Evolutionary conservation across 1,140 invertebrate genomes (phyloP), one percentile per base, ranked within the genome.

Genomic region (Centruroides vittatus): DNA sequence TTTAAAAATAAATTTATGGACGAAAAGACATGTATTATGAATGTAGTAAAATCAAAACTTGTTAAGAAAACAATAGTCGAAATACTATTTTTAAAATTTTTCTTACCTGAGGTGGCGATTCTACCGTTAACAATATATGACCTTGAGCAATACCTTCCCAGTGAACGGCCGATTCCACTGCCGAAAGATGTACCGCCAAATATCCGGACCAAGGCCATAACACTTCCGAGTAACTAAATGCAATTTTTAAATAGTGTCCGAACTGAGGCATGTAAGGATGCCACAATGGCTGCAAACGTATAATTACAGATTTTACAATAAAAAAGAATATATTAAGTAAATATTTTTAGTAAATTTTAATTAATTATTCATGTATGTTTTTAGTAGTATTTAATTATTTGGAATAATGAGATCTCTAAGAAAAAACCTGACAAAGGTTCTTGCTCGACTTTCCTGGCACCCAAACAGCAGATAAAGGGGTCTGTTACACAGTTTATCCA

Each of bases 121-220:
- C 86, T 35, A 98, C 78, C 0, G 85, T 86, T 23, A 97, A 70
- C 57, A 84, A 84, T 53, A 98, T 80, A 70, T 90, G 86, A 34
- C 93, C 93, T 76, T 86, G 82, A 36, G 82, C 84, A 57, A 84
- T 77, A 34, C 86, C 85, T 69, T 93, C 87, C 78, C 85, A 93
- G 57, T 82, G 76, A 4, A 80, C 80, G 8, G 85, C 88, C 52
- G 74, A 75, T 65, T 80, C 75, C 3, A 78, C 68, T 0, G 88
- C 86, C 4, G 78, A 77, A 62, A 91, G 78, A 68, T 80, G 82
- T 8, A 96, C 81, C 10, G 91, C 89, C 59, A 98, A 74, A 84
- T 89, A 97, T 0, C 94, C 94, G 7, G 91, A 92, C 93, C 93
- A 98, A 1, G 93, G 94, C 93, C 93, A 98, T 13, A 98, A 74